A percentile compares a stretch with the other conserved stretches of the same genome.
Conservation (phyloP, 1,140 invertebrate genomes). For the Eueides isabella region DNA sequence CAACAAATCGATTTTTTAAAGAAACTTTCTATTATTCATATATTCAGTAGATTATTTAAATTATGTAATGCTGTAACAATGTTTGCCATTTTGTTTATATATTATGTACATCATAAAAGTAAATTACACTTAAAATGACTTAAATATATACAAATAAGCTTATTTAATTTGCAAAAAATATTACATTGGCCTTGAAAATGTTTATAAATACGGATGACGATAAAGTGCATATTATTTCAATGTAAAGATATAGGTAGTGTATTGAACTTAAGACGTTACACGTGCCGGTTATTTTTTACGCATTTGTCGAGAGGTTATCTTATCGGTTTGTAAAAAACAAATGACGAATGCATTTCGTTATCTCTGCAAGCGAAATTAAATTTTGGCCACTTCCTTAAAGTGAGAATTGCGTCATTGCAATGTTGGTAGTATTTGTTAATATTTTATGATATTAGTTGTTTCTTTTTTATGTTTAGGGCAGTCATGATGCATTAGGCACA, state of each 20-base stretch:
- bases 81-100: background rate
- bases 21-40: no score
- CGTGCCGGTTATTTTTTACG: constrained; percentile 44
- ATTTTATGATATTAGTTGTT: background rate
- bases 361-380: constrained; percentile 25
- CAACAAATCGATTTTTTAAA: no score
- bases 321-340: constrained; percentile 48
- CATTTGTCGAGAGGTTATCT: constrained; percentile 41
- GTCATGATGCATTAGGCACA: no score
- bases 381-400: background rate
- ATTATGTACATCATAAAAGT: background rate
- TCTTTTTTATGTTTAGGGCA: no score
- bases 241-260: constrained; percentile 24
- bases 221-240: constrained; percentile 32
- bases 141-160: background rate
- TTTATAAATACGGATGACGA: constrained; percentile 19
- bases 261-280: constrained; percentile 44
- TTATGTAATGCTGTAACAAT: background rate
- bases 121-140: background rate
- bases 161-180: background rate
- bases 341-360: constrained; percentile 57
- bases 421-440: background rate
- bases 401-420: background rate
- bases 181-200: constrained; percentile 19
- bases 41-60: background rate